Evolutionary conservation across 2,113 vertebrate genomes (phyloP).

Genomic region (Numida meleagris): DNA sequence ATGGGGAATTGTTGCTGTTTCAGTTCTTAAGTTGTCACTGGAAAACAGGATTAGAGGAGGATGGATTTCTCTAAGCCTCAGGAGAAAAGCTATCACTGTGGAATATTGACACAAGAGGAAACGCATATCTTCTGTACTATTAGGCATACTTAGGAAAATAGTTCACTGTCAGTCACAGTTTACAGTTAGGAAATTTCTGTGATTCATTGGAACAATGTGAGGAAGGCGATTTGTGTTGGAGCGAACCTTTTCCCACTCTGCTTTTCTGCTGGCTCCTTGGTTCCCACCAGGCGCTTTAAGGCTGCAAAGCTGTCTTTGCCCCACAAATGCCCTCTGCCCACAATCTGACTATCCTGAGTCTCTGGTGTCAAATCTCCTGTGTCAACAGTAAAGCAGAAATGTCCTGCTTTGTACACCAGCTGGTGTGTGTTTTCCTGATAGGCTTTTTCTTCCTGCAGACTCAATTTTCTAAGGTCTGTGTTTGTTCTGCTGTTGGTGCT

Average conservation of each 20-base stretch:
- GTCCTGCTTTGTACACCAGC: neutral
- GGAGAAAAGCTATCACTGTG: constrained; percentile 16
- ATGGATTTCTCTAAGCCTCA: constrained; percentile 2
- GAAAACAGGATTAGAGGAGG: constrained; percentile 48
- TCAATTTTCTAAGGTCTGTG: neutral
- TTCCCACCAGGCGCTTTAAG: neutral
- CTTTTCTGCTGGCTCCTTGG: neutral
- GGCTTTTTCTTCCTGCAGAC: neutral
- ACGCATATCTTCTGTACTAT: neutral
- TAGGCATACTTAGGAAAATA: constrained; percentile 1
- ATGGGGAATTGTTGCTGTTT: constrained; percentile 15
- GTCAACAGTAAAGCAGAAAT: neutral
- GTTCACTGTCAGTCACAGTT: neutral
- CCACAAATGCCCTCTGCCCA: fast-evolving
- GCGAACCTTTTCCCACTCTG: neutral
- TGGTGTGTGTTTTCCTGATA: neutral
- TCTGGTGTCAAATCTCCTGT: neutral
- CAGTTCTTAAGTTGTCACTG: constrained; percentile 48
- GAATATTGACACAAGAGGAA: neutral
- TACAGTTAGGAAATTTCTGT: neutral
- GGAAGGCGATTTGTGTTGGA: neutral
- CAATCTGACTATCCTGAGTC: neutral
- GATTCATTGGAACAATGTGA: constrained; percentile 5
- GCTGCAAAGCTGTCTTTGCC: neutral
- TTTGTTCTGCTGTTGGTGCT: neutral